Evolutionary conservation across 2,888 invertebrate species (phyloP), one percentile per base, ranked within the genome.

Genomic region (Ennomos quercinarius): DNA sequence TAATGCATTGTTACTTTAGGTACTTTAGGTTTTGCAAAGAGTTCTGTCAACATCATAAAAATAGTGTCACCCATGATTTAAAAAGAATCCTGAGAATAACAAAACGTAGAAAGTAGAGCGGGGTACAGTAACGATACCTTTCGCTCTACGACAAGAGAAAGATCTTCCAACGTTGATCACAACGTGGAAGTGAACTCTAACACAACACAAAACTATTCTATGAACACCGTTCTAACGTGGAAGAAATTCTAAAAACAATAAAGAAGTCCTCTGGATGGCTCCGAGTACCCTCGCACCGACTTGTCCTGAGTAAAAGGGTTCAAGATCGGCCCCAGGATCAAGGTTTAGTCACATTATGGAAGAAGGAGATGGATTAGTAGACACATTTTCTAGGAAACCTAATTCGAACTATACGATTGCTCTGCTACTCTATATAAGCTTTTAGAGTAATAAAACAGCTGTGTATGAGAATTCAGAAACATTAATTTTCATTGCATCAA

Each of bases 231-330:
- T 81, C 61, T 63, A 73, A 76, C 66, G 70, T 73, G 66, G 60
- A 63, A 66, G 69, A 74, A 77, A 76, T 71, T 47, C 50, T 48
- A 71, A 74, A 70, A 70, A 68, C 63, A 67, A 69, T 64, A 74
- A 27, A 27, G 67, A 57, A 69, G 53, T 72, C 73, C 69, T 75
- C 78, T 76, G 78, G 83, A 79, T 73, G 78, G 72, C 64, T 85
- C 83, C 81, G 56, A 52, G 58, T 55, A 49, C 59, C 70, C 73
- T 77, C 72, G 71, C 78, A 82, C 88, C 89, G 88, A 82, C 91
- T 91, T 90, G 89, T 86, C 88, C 86, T 84, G 67, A 76, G 84
- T 86, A 81, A 50, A 69, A 83, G 88, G 89, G 74, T 88, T 90
- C 90, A 92, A 91, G 90, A 78, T 65, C 89, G 87, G 86, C 66